Conservation (phyloP, 2,113 vertebrate genomes). For the Suricata suricatta region DNA sequence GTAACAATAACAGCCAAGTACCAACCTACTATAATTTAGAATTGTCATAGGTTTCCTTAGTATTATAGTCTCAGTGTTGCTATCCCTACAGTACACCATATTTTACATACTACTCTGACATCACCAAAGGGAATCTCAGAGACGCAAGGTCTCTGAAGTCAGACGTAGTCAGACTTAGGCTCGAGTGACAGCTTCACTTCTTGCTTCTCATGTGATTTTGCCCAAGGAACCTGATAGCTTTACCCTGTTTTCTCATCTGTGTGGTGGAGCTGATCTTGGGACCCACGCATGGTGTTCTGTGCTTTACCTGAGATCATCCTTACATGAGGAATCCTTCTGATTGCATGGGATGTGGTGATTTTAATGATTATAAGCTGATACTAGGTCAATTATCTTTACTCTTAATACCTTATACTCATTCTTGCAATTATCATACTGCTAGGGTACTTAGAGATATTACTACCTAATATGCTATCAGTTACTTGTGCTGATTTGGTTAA, state of each 20-base stretch:
- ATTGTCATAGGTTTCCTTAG: background rate
- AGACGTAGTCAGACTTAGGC: background rate
- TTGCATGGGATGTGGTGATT: background rate
- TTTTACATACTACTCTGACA: background rate
- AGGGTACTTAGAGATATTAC: background rate
- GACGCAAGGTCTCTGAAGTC: background rate
- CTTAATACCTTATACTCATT: background rate
- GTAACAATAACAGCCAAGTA: background rate
- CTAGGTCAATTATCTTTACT: background rate
- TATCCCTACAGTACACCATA: background rate
- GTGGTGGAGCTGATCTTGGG: background rate
- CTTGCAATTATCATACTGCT: background rate
- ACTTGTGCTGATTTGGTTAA: background rate
- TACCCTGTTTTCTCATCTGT: background rate
- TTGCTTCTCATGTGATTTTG: background rate
- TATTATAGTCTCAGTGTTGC: background rate
- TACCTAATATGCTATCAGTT: background rate
- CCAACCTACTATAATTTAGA: background rate
- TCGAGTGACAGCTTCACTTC: background rate
- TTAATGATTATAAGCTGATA: background rate
- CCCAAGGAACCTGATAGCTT: background rate
- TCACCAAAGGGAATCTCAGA: background rate
- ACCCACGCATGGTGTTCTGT: background rate
- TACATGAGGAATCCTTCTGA: background rate
- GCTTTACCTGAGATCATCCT: background rate